Base-by-base conservation (phyloP, 2,113 vertebrate species). In the Oryzias woworae region DNA sequence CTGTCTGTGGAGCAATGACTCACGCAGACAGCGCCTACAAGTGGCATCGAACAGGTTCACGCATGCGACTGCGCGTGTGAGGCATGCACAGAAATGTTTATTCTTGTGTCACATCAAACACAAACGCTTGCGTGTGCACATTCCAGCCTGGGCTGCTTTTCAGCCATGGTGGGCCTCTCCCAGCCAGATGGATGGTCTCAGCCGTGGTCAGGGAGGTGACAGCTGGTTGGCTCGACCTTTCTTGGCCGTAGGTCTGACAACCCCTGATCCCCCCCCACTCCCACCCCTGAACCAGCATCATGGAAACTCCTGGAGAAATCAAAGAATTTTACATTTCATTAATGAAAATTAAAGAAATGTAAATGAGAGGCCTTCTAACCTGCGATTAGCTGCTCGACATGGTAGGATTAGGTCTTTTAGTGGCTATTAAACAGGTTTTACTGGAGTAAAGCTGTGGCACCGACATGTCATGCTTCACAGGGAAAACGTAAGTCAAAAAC, bases 121-220 rank as follows among this genome's bases (percentile, higher is more conserved):
- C 57, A 64, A 57, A 56, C 66, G 6, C 58, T 15, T 14, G 62
- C 63, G 66, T 36, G 22, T 48, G 62, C 42, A 14, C 69, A 73
- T 79, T 78, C 74, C 68, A 76, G 58, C 73, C 50, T 43, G 31
- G 59, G 77, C 64, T 81, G 64, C 73, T 84, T 72, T 78, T 70
- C 75, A 66, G 79, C 86, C 77, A 58, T 50, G 72, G 85, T 75
- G 73, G 83, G 89, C 87, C 85, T 86, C 87, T 57, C 72, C 69
- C 73, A 70, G 69, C 85, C 90, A 91, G 87, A 90, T 89, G 88
- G 87, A 90, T 83, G 84, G 80, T 85, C 87, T 92, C 83, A 81
- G 80, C 85, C 81, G 75, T 79, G 85, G 87, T 88, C 88, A 74
- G 80, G 60, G 82, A 85, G 85, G 86, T 90, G 88, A 87, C 90